Evolutionary conservation across 2,888 invertebrate genomes (phyloP).

Genomic region (Hirudinaria manillensis): DNA sequence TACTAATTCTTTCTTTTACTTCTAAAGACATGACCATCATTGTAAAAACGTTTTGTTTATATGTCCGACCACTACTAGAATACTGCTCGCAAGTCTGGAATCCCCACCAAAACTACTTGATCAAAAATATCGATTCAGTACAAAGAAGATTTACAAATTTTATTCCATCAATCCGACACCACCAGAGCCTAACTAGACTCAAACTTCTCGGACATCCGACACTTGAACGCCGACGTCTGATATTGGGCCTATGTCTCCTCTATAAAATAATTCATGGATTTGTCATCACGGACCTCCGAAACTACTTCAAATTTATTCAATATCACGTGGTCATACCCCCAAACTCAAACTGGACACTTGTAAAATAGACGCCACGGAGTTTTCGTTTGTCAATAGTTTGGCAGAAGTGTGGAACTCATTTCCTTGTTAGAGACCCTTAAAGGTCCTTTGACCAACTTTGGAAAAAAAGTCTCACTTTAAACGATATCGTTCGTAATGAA

Average conservation of each 20-base stretch:
- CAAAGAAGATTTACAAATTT: conserved; percentile 4
- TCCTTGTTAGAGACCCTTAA: too few species aligned
- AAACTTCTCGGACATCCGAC: background rate
- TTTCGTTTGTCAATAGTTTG: background rate
- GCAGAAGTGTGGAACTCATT: background rate
- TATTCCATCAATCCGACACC: background rate
- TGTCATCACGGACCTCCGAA: too few species aligned
- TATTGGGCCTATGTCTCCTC: background rate
- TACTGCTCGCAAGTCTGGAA: background rate
- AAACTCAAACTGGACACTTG: too few species aligned
- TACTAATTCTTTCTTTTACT: conserved; percentile 7
- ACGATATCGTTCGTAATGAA: too few species aligned
- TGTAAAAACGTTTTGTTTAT: background rate
- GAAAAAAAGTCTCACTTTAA: too few species aligned
- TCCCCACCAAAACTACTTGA: background rate
- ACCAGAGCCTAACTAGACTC: background rate
- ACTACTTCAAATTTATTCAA: too few species aligned
- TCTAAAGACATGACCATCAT: background rate
- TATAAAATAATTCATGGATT: too few species aligned
- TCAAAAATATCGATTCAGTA: background rate
- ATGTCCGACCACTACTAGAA: background rate
- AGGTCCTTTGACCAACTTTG: too few species aligned
- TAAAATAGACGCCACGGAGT: background rate
- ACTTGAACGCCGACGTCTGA: background rate
- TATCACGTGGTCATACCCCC: too few species aligned